phyloP scores from a whole-genome alignment of 92 coral and sea anemone species.

The Siderastrea siderea region DNA sequence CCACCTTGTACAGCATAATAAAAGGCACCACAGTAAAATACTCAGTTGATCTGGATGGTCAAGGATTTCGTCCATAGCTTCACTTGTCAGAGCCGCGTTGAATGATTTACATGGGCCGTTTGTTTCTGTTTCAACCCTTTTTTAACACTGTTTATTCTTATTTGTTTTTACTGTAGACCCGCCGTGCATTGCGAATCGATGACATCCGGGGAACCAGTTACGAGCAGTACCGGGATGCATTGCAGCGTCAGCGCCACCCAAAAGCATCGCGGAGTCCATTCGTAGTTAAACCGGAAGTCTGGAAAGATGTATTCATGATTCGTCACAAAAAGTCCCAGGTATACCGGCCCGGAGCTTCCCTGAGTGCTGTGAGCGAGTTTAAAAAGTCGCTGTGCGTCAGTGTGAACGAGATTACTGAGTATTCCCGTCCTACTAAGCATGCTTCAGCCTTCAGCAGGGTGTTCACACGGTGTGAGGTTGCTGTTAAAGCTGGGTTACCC shows the following conservation, averaged over 20 bases:
- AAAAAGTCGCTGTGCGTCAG: conserved; percentile 54
- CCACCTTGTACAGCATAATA: neutral
- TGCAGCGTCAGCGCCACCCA: conserved; percentile 67
- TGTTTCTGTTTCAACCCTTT: too few species aligned
- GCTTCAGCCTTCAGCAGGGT: conserved; percentile 85
- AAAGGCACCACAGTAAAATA: too few species aligned
- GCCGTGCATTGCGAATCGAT: conserved; percentile 74
- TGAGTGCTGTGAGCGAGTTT: conserved; percentile 43
- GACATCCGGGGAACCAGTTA: conserved; percentile 87
- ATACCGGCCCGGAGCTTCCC: conserved; percentile 41
- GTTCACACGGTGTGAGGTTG: conserved; percentile 87
- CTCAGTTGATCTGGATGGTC: too few species aligned
- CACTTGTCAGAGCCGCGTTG: neutral
- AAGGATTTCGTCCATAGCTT: neutral
- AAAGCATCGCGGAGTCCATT: conserved; percentile 58
- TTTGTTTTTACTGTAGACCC: conserved; percentile 57
- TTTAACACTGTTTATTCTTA: neutral
- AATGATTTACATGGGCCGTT: too few species aligned
- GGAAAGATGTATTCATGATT: conserved; percentile 86
- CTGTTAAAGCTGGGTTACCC: conserved; percentile 74
- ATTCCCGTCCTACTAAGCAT: conserved; percentile 84
- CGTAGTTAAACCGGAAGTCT: conserved; percentile 74
- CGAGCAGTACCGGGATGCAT: conserved; percentile 71
- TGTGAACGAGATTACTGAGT: conserved; percentile 85
- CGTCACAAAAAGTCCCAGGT: conserved; percentile 85